Conservation (phyloP, 37 sponge, comb jelly and placozoan species). For the Theonella swinhoei region DNA sequence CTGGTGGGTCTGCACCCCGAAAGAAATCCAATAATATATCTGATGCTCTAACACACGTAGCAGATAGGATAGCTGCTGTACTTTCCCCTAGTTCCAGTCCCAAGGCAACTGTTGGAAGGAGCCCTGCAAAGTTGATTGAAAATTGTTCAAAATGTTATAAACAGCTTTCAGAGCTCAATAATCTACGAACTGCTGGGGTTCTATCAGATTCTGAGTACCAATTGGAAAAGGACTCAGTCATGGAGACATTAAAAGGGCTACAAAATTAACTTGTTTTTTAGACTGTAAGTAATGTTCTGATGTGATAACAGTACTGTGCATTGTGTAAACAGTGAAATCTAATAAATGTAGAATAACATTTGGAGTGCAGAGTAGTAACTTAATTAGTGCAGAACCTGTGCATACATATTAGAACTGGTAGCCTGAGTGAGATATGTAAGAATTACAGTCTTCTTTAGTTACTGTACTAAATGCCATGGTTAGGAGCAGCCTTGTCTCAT, state of each 20-base stretch:
- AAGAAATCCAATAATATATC: neutral
- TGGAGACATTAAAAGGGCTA: neutral
- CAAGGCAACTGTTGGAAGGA: no score
- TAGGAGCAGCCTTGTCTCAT: constrained; percentile 26
- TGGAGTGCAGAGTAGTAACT: neutral
- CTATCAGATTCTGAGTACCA: neutral
- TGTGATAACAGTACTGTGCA: no score
- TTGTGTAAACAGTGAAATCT: no score
- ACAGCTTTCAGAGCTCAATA: constrained; percentile 8
- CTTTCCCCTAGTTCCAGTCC: neutral
- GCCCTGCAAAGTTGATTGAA: constrained; percentile 24
- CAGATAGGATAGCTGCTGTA: neutral
- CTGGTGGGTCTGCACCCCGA: neutral
- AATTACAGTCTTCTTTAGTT: constrained; percentile 15
- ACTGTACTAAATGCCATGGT: constrained; percentile 35
- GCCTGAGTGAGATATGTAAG: constrained; percentile 26
- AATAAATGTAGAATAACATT: neutral
- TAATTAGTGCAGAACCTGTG: neutral
- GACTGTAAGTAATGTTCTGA: no score
- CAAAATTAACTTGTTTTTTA: neutral
- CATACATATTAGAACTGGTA: no score
- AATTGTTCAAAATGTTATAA: constrained; percentile 22
- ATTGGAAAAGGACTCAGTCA: neutral
- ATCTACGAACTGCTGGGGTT: neutral
- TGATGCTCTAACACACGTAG: neutral